Percentiles rank a stretch among this genome's conserved stretches.
Conservation (phyloP, 2,888 invertebrate genomes). For the Brachyptera putata region DNA sequence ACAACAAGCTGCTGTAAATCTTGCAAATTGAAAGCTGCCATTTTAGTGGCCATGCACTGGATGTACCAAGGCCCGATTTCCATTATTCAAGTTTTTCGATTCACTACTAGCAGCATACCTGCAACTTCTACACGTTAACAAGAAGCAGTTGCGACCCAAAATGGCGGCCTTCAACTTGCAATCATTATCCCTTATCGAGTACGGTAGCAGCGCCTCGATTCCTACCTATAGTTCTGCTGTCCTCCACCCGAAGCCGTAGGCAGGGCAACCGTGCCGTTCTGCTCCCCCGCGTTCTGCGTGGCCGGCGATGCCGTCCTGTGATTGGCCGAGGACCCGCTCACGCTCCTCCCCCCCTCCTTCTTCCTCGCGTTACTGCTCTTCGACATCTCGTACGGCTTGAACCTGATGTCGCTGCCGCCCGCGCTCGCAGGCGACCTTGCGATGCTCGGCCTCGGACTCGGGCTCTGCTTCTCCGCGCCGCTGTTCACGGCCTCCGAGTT, state of each 20-base stretch:
- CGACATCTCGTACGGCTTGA: conserved; percentile 54
- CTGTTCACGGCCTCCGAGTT: neutral
- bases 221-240: conserved; percentile 20
- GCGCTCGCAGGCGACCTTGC: conserved; percentile 52
- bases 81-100: too few relatives aligned
- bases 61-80: too few relatives aligned
- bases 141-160: too few relatives aligned
- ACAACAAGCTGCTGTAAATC: too few relatives aligned
- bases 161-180: too few relatives aligned
- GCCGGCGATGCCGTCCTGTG: neutral
- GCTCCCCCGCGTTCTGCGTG: neutral
- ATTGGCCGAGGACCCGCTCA: neutral
- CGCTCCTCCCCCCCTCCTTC: conserved; percentile 5
- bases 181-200: too few relatives aligned
- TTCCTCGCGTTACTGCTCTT: neutral
- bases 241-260: neutral
- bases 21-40: too few relatives aligned
- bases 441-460: conserved; percentile 47
- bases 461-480: conserved; percentile 35
- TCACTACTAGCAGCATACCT: too few relatives aligned
- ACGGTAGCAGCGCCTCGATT: too few relatives aligned
- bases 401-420: conserved; percentile 53
- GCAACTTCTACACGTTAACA: too few relatives aligned
- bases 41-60: too few relatives aligned
- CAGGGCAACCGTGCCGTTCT: conserved; percentile 1